These are phyloP conservation scores for Arctocebus calabarensis DNA, from an alignment of 2,797 vertebrate genomes.

Conservation along the genomic window DNA sequence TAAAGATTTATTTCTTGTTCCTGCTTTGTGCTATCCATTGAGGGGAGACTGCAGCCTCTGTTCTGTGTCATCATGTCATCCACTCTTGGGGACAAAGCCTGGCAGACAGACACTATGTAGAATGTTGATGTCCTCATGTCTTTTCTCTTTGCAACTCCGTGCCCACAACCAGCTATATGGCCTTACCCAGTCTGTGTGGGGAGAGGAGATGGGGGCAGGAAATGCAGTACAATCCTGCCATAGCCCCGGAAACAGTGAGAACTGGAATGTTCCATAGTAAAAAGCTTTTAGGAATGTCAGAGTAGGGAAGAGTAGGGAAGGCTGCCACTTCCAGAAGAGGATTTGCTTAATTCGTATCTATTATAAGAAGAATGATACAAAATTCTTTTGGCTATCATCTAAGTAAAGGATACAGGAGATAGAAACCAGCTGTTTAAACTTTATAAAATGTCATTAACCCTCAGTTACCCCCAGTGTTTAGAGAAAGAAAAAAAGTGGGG, in stretches of 20 bases:
- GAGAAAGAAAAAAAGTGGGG: not conserved
- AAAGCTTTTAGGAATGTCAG: slow-evolving; percentile 33
- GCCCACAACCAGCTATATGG: not conserved
- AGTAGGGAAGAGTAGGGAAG: not conserved
- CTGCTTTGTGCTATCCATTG: not conserved
- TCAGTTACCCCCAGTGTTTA: slow-evolving; percentile 50
- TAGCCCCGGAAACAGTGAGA: not conserved
- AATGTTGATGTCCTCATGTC: not conserved
- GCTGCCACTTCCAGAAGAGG: slow-evolving; percentile 2
- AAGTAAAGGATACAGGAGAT: not conserved
- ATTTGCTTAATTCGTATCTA: slow-evolving; percentile 42
- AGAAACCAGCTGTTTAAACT: not conserved
- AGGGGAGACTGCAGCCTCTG: not conserved
- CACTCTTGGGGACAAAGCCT: not conserved
- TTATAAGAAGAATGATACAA: slow-evolving; percentile 27
- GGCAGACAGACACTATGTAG: slow-evolving; percentile 7
- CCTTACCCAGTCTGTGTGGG: not conserved
- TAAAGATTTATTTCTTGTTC: not conserved
- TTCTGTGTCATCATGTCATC: not conserved
- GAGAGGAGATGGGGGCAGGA: not conserved
- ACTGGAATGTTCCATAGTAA: not conserved
- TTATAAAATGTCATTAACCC: not conserved
- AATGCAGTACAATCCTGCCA: not conserved
- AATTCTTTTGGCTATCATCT: slow-evolving; percentile 36
- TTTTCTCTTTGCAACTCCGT: slow-evolving; percentile 8